Percentiles rank a stretch among this genome's conserved stretches.
Conservation (phyloP, 2,797 vertebrate genomes). For the Lycodopsis pacificus region DNA sequence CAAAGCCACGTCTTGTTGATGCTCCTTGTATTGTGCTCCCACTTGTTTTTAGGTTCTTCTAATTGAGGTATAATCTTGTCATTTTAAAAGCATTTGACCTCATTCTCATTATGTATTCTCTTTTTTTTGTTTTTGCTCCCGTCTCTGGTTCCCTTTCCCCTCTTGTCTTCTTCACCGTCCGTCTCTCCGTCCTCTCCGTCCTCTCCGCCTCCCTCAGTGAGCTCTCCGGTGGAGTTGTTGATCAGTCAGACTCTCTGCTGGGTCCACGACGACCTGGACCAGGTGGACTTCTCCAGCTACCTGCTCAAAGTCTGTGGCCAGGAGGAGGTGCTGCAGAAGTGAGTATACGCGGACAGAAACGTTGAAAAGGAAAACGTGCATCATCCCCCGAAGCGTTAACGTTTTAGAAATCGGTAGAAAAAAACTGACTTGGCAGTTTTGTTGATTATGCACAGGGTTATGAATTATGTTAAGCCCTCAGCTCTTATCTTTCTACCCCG, state of each 20-base stretch:
- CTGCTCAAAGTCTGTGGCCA: constrained; percentile 96
- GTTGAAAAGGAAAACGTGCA: neutral
- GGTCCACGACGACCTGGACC: constrained; percentile 97
- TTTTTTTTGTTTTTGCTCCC: neutral
- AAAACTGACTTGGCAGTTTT: neutral
- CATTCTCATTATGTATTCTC: neutral
- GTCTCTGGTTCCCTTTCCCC: neutral
- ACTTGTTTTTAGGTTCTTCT: neutral
- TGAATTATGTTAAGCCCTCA: constrained; percentile 12
- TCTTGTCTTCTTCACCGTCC: neutral
- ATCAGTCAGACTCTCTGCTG: constrained; percentile 99
- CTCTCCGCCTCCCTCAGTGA: constrained; percentile 82
- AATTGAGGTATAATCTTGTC: neutral
- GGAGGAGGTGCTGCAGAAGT: constrained; percentile 98
- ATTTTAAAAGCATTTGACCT: neutral
- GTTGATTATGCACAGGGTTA: neutral
- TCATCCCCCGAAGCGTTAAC: neutral
- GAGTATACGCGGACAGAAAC: constrained; percentile 73
- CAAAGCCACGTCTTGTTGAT: neutral
- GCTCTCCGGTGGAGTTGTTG: constrained; percentile 95
- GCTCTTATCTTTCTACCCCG: constrained; percentile 6
- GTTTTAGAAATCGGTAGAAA: neutral
- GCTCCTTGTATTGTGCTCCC: neutral
- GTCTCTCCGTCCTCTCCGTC: constrained; percentile 10
- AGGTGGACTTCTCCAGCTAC: constrained; percentile 95